These are phyloP conservation scores for Anguilla anguilla DNA, from an alignment of 2,797 vertebrate species.

Conservation along the genomic window DNA sequence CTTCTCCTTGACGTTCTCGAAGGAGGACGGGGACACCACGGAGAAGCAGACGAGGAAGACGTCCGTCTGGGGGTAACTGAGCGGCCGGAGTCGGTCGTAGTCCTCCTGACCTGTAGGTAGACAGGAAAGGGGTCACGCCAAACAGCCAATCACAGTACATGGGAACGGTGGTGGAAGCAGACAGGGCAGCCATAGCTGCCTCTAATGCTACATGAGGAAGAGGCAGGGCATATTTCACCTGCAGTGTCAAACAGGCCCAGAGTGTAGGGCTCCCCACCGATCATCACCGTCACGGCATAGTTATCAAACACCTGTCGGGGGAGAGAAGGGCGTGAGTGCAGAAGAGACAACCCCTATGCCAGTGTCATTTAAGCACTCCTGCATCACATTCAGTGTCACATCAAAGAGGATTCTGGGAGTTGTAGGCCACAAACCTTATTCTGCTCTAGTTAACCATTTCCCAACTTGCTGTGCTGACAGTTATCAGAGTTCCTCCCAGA, in stretches of 20 bases:
- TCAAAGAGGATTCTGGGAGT: neutral
- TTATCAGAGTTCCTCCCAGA: neutral
- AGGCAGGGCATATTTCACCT: conserved; percentile 69
- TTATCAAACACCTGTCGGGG: conserved; percentile 87
- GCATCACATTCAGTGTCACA: neutral
- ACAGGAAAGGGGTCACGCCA: neutral
- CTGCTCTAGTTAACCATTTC: neutral
- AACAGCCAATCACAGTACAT: neutral
- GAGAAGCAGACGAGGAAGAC: conserved; percentile 97
- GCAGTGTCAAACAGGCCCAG: conserved; percentile 94
- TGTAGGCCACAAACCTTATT: neutral
- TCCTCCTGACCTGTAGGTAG: conserved; percentile 87
- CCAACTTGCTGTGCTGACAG: neutral
- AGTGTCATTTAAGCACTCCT: neutral
- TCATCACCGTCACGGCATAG: conserved; percentile 97
- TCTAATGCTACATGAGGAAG: neutral
- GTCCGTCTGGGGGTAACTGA: conserved; percentile 95
- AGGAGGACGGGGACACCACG: conserved; percentile 92
- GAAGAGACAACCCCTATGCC: neutral
- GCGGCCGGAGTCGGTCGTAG: conserved; percentile 93
- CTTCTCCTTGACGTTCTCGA: conserved; percentile 97
- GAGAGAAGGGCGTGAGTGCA: neutral
- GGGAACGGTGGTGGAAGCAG: neutral
- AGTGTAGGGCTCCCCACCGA: conserved; percentile 93
- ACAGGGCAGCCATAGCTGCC: neutral